Evolutionary conservation across 2,797 vertebrate genomes (phyloP).

Genomic region (Odontamblyopus rebecca): DNA sequence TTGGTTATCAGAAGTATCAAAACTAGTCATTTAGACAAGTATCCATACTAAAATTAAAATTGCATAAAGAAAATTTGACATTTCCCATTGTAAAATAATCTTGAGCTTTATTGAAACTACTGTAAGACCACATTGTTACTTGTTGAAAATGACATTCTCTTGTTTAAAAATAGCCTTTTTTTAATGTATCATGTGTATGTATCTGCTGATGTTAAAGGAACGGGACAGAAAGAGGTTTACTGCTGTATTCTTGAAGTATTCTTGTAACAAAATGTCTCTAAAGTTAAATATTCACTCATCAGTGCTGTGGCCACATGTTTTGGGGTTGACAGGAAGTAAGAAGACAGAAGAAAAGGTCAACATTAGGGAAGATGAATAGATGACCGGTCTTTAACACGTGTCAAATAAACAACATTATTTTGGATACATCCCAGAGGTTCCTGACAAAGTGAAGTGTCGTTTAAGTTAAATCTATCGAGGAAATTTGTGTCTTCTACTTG

Average conservation of each 20-base stretch:
- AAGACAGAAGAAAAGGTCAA: not conserved
- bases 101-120: too few relatives aligned
- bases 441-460: constrained; percentile 39
- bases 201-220: constrained; percentile 9
- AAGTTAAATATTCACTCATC: constrained; percentile 14
- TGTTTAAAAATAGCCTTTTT: too few relatives aligned
- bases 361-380: not conserved
- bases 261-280: not conserved
- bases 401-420: constrained; percentile 36
- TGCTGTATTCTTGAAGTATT: not conserved
- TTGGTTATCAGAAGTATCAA: constrained; percentile 6
- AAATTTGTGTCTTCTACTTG: constrained; percentile 68
- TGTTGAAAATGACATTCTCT: too few relatives aligned
- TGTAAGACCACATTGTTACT: too few relatives aligned
- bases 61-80: too few relatives aligned
- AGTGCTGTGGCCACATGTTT: not conserved
- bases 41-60: too few relatives aligned
- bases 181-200: too few relatives aligned
- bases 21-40: too few relatives aligned
- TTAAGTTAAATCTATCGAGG: constrained; percentile 66
- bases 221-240: not conserved
- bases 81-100: too few relatives aligned
- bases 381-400: constrained; percentile 4
- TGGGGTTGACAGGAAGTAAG: not conserved
- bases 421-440: constrained; percentile 51